Conservation (phyloP, 2,797 vertebrate species). For the Artibeus lituratus region DNA sequence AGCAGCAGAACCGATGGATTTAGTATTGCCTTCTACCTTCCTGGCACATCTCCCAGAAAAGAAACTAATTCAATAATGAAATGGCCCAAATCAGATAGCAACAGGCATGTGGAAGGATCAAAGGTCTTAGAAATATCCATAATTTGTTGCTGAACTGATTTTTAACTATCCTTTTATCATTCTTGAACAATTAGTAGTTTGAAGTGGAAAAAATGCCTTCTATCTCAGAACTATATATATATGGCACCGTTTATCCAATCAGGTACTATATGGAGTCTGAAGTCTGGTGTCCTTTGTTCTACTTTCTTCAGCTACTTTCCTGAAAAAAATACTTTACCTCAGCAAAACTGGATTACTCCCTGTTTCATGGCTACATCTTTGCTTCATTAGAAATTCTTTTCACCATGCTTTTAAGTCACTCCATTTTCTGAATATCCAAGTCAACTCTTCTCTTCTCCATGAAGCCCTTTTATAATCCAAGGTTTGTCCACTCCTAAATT, state of each 20-base stretch:
- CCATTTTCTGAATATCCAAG: neutral
- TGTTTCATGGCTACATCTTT: neutral
- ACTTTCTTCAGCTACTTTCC: neutral
- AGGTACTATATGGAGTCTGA: neutral
- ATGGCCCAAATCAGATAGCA: neutral
- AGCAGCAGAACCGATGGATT: neutral
- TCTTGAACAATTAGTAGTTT: neutral
- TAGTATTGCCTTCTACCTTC: neutral
- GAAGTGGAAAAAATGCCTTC: neutral
- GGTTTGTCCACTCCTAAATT: neutral
- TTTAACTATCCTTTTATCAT: neutral
- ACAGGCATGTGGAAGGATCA: neutral
- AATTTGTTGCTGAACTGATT: neutral
- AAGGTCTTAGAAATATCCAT: neutral
- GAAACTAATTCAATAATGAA: neutral
- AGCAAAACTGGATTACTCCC: neutral
- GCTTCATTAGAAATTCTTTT: neutral
- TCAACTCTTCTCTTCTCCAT: neutral
- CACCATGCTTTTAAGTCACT: neutral
- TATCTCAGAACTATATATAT: neutral
- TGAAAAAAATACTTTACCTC: neutral
- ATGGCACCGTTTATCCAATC: neutral
- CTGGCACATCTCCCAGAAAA: constrained; percentile 28
- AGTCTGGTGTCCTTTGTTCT: neutral
- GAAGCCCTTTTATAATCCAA: neutral